Conservation (phyloP, 1,140 invertebrate species). For the Asobara japonica region DNA sequence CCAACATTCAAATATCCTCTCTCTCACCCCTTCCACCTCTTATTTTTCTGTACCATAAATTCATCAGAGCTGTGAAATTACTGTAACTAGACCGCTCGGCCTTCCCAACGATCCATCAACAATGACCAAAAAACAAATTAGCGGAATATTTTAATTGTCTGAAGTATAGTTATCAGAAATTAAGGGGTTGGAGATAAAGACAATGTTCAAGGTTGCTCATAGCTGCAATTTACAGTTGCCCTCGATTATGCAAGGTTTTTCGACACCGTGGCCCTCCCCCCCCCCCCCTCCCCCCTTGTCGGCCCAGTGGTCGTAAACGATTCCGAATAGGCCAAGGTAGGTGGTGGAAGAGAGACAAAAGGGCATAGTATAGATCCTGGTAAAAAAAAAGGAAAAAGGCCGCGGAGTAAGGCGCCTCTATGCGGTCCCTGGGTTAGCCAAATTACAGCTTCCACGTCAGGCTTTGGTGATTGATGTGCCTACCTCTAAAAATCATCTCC, state of each 20-base stretch:
- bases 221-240: conserved; percentile 17
- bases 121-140: not conserved
- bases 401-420: conserved; percentile 37
- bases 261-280: not conserved
- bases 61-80: conserved; percentile 46
- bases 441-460: conserved; percentile 66
- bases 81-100: not conserved
- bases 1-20: conserved; percentile 44
- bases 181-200: not conserved
- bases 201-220: not conserved
- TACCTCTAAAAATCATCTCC: conserved; percentile 39
- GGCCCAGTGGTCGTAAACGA: conserved; percentile 49
- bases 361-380: conserved; percentile 33
- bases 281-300: too few species aligned
- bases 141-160: not conserved
- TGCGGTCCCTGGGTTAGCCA: conserved; percentile 54
- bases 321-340: conserved; percentile 35
- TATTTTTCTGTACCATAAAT: conserved; percentile 59
- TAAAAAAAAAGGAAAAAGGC: conserved; percentile 42
- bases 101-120: not conserved
- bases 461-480: conserved; percentile 59
- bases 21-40: conserved; percentile 57
- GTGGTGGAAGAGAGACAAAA: conserved; percentile 38
- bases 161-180: not conserved
- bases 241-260: conserved; percentile 47